Base-by-base conservation (phyloP, 2,888 invertebrate species). In the Nemotelus pantherinus region DNA sequence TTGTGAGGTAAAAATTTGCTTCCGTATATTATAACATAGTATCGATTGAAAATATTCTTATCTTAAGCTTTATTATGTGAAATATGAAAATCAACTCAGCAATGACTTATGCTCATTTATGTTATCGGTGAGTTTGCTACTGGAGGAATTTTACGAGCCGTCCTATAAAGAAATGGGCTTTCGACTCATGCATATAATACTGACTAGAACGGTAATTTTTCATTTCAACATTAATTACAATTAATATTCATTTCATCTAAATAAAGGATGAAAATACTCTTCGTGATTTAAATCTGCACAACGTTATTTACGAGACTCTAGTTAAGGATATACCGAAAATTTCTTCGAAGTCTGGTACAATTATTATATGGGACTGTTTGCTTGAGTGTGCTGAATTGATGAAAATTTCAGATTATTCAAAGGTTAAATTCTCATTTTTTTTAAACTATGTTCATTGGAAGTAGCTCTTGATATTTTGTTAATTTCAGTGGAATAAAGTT, bases 271-370 rank as follows among this genome's bases (percentile, higher is more conserved):
- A 80, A 6, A 77, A 68, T 7, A 83, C 84, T 75, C 82, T 86
- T 39, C 81, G 82, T 45, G 79, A 82, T 6, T 77, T 85, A 2
- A 86, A 86, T 76, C 82, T 86, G 41, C 85, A 86, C 39, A 81
- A 83, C 6, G 86, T 86, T 0, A 83, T 86, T 9, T 86, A 83
- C 70, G 84, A 86, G 65, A 81, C 83, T 77, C 82, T 85, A 1
- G 82, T 83, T 0, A 83, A 82, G 47, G 84, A 85, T 80, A 80
- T 84, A 10, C 82, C 82, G 63, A 82, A 81, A 44, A 80, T 83
- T 80, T 83, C 84, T 0, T 80, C 83, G 2, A 80, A 82, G 2
- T 78, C 80, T 2, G 81, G 81, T 9, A 83, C 83, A 2, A 65
- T 71, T 2, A 77, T 81, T 2, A 80, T 84, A 44, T 86, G 86